Evolutionary conservation across 1,140 invertebrate genomes (phyloP).

Genomic region (Grapholita molesta): DNA sequence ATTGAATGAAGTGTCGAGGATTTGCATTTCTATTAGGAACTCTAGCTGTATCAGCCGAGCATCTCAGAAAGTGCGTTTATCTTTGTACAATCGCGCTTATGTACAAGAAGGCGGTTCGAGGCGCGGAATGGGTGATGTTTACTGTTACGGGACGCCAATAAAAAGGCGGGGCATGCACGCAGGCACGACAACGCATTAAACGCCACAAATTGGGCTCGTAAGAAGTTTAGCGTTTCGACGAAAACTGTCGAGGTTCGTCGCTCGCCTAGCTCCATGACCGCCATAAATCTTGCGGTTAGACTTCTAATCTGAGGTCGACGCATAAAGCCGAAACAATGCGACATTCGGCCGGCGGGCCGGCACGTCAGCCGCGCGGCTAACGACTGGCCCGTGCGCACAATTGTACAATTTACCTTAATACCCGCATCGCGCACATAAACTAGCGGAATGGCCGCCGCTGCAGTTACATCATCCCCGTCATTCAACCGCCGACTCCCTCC

Average conservation of each 20-base stretch:
- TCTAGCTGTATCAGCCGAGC: neutral
- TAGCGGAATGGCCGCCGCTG: constrained; percentile 46
- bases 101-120: constrained; percentile 12
- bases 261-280: constrained; percentile 63
- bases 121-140: constrained; percentile 67
- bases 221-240: constrained; percentile 66
- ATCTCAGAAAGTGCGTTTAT: constrained; percentile 15
- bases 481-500: constrained; percentile 3
- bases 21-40: constrained; percentile 29
- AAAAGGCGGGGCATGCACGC: constrained; percentile 69
- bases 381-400: constrained; percentile 71
- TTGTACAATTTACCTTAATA: constrained; percentile 75
- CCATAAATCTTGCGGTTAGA: constrained; percentile 65
- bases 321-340: constrained; percentile 73
- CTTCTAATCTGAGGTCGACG: constrained; percentile 67
- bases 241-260: constrained; percentile 53
- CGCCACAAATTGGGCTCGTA: constrained; percentile 71
- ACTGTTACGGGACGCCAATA: constrained; percentile 71
- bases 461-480: constrained; percentile 3
- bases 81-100: constrained; percentile 14
- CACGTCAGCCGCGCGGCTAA: constrained; percentile 55
- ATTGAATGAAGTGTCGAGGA: constrained; percentile 36
- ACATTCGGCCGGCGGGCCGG: constrained; percentile 54
- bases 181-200: constrained; percentile 63
- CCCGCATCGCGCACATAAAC: constrained; percentile 59